Evolutionary conservation across 2,797 vertebrate species (phyloP).

Genomic region (Valencia hispanica): DNA sequence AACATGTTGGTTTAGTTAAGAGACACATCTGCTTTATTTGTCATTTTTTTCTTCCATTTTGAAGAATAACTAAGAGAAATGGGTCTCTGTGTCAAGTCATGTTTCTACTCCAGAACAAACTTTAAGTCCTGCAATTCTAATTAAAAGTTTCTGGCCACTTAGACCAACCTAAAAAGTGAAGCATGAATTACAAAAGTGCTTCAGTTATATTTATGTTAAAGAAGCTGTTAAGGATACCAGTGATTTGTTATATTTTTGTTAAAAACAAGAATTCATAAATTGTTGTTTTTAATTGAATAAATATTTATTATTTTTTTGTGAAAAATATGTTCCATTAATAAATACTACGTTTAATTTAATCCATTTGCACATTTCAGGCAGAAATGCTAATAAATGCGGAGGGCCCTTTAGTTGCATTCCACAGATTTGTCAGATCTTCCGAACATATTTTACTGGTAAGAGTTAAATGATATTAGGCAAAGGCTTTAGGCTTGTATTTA

Average conservation of each 20-base stretch:
- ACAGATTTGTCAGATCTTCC: no score
- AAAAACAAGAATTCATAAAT: background rate
- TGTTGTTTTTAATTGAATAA: background rate
- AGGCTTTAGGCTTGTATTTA: no score
- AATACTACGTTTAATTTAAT: background rate
- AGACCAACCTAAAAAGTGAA: background rate
- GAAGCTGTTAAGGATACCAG: background rate
- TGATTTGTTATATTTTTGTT: background rate
- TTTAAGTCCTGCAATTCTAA: background rate
- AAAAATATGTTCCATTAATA: background rate
- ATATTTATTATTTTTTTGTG: background rate
- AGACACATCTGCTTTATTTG: background rate
- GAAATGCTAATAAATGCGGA: background rate
- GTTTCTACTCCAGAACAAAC: background rate
- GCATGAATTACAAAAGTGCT: background rate
- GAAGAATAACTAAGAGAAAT: no score
- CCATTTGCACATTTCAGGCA: background rate
- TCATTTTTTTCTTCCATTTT: no score
- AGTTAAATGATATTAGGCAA: no score
- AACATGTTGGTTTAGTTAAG: background rate
- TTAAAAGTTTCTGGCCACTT: background rate
- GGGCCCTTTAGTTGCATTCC: no score
- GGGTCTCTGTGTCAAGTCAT: background rate
- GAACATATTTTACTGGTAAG: no score
- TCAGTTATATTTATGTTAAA: background rate